A percentile compares a stretch with the other conserved stretches of the same genome.
phyloP scores from a whole-genome alignment of 1,140 invertebrate species.

The Zaprionus camerounensis region DNA sequence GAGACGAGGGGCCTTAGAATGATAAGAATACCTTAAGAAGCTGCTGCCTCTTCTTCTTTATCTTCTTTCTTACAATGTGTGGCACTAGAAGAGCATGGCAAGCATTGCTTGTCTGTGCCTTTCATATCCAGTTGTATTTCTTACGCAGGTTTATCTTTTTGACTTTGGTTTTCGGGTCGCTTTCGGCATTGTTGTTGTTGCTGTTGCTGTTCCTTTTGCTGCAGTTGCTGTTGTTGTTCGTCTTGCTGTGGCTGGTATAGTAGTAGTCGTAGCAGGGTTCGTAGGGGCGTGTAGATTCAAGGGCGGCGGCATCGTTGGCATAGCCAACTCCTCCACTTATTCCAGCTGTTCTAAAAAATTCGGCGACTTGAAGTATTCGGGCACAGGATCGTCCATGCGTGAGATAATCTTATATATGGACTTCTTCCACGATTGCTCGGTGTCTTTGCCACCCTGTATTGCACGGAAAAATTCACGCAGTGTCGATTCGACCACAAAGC shows the following conservation, averaged over 20 bases:
- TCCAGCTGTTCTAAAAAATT: conserved; percentile 99
- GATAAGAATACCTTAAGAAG: conserved; percentile 34
- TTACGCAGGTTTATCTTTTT: conserved; percentile 77
- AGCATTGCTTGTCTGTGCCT: conserved; percentile 2
- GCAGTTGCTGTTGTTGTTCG: conserved; percentile 38
- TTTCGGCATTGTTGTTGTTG: conserved; percentile 50
- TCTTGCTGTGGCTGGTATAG: conserved; percentile 47
- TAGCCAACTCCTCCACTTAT: conserved; percentile 87
- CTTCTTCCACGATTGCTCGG: conserved; percentile 99
- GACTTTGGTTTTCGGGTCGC: conserved; percentile 67
- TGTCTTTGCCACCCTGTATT: conserved; percentile 97
- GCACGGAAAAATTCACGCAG: conserved; percentile 99
- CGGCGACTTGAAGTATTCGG: conserved; percentile 99
- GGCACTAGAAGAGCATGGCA: no score
- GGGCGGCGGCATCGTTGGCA: conserved; percentile 71
- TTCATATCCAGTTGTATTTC: conserved; percentile 76
- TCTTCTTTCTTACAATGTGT: conserved; percentile 4
- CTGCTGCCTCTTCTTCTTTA: conserved; percentile 30
- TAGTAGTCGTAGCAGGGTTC: conserved; percentile 53
- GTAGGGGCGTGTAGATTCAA: conserved; percentile 50
- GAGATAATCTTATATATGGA: conserved; percentile 99
- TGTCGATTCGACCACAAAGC: conserved; percentile 98
- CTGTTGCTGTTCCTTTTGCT: conserved; percentile 29
- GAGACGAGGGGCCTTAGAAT: conserved; percentile 51
- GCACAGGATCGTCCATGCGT: conserved; percentile 98